Base-by-base conservation (phyloP, 2,888 invertebrate species). In the Xylophagus ater region DNA sequence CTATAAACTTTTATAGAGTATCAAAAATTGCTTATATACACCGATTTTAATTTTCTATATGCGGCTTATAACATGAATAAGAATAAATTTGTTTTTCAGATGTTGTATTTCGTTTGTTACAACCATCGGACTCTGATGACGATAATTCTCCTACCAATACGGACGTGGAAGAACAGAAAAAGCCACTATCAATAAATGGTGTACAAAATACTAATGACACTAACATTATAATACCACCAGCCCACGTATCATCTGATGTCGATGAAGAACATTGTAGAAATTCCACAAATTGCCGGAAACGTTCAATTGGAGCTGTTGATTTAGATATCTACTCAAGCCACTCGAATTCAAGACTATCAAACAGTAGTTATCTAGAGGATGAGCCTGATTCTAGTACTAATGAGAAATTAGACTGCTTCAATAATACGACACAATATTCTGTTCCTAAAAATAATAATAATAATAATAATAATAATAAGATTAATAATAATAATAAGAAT, bases 61-160 rank as follows among this genome's bases (percentile, higher is more conserved):
- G n/a, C n/a, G n/a, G n/a, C n/a, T n/a, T n/a, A n/a, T n/a, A n/a
- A n/a, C n/a, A n/a, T n/a, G n/a, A n/a, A n/a, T n/a, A n/a, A n/a
- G n/a, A n/a, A n/a, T n/a, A 17, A 18, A 15, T 8, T 17, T 30
- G 20, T 30, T 39, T 46, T 49, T 12, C 37, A 53, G 52, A 50
- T 46, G 49, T 51, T 26, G 49, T 50, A 26, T 71, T 70, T 49
- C 60, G 72, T 48, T 68, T 73, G 58, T 67, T 71, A 40, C 67
- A 72, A 60, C 67, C 51, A 44, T 62, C 64, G 42, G 77, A 77
- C 52, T 76, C 77, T 0, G 78, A 78, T 49, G 77, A 77, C 49
- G 76, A 76, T 48, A 70, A 69, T 41, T 67, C 70, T 4, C 41
- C 41, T 8, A 15, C 39, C 15, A 44, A 47, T 38, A 44, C 40